Evolutionary conservation across 1,140 invertebrate genomes (phyloP).

Genomic region (Laupala kohalensis): DNA sequence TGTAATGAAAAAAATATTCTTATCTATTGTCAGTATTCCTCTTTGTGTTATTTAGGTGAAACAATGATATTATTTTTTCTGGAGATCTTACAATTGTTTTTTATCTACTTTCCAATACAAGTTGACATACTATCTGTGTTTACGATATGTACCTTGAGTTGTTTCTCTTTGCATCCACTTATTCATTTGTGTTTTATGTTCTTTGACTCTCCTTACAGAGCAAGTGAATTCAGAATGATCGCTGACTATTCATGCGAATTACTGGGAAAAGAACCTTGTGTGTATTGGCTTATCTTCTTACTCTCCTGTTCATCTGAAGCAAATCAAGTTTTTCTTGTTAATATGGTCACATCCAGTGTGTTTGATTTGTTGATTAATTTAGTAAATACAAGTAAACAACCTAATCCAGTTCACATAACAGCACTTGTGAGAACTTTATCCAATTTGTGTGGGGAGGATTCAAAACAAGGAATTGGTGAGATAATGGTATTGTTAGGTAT

Average conservation of each 20-base stretch:
- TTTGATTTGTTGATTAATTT: background rate
- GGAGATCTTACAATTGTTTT: too few species aligned
- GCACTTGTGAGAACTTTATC: constrained; percentile 4
- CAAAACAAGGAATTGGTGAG: background rate
- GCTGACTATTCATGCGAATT: background rate
- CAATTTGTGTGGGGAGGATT: background rate
- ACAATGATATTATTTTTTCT: too few species aligned
- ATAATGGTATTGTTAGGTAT: background rate
- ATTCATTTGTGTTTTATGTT: too few species aligned
- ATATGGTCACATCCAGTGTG: background rate
- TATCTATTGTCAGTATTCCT: too few species aligned
- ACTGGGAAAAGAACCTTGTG: background rate
- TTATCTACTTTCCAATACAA: too few species aligned
- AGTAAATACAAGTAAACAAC: background rate
- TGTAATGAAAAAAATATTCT: too few species aligned
- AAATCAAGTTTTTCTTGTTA: background rate
- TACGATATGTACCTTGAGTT: too few species aligned
- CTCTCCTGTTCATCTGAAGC: background rate
- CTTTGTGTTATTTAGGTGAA: too few species aligned
- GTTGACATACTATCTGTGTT: too few species aligned
- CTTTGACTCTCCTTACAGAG: constrained; percentile 3
- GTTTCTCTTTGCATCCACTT: too few species aligned
- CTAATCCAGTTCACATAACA: background rate
- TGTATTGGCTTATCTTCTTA: constrained; percentile 3
- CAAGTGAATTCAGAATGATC: background rate